Evolutionary conservation across 2,113 vertebrate genomes (phyloP), one percentile per base, ranked within the genome.

Genomic region (Bothrops jararaca): DNA sequence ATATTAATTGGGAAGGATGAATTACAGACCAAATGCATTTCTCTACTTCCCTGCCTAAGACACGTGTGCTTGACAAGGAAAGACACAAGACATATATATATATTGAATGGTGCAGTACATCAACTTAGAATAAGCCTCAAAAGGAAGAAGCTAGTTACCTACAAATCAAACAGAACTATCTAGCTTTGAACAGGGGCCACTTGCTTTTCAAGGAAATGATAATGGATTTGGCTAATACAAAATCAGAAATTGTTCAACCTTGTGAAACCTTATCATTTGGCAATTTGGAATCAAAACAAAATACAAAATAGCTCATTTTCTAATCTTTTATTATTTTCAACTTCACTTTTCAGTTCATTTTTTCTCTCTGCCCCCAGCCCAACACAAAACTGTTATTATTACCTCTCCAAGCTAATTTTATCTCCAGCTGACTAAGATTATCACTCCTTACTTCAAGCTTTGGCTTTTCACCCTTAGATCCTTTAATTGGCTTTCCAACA

Each of bases 391-490:
- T 85, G 29, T 50, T 93, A 91, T 93, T 93, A 93, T 91, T 90
- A 88, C 54, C 90, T 52, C 89, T 85, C 42, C 64, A 92, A 60
- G 85, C 53, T 90, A 90, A 95, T 91, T 80, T 23, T 90, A 5
- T 92, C 91, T 95, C 94, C 95, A 15, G 29, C 91, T 57, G 92
- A n/a, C 4, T 95, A 13, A 20, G 58, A 93, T 93, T 95, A 91
- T 95, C 91, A 86, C 26, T 95, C 48, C 39, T 58, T 89, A 60
- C 92, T 96, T 94, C 52, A 94, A 85, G 88, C 53, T 96, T 95
- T 93, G 88, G 64, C 52, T 96, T 60, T 60, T 88, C 58, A 1
- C 3, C 91, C 23, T 96, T 94, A 94, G 60, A 91, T 94, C 90
- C 88, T 93, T 6, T 96, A 91, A 94, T 52, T 89, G 58, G 4